These are phyloP conservation scores for Lontra canadensis DNA, from an alignment of 2,113 vertebrate genomes.

Conservation along the genomic window DNA sequence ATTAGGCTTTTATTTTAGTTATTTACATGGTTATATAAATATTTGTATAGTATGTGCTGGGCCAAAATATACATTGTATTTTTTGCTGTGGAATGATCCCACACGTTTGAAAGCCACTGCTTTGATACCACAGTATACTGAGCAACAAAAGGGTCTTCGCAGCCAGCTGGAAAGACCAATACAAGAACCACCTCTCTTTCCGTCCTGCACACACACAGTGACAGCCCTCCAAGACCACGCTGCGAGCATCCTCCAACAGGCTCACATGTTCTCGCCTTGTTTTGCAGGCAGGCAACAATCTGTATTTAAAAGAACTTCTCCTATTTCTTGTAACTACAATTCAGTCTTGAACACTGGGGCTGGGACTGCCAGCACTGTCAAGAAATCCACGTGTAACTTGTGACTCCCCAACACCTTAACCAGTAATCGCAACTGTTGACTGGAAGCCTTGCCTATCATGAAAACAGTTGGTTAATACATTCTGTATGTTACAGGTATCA, in stretches of 20 bases:
- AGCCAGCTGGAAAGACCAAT: not conserved
- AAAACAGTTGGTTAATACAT: not conserved
- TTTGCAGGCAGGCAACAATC: not conserved
- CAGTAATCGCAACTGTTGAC: not conserved
- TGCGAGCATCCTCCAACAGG: not conserved
- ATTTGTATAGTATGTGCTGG: not conserved
- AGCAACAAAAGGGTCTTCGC: not conserved
- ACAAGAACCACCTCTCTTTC: not conserved
- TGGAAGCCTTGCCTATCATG: not conserved
- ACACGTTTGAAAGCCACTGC: not conserved
- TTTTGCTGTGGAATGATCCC: not conserved
- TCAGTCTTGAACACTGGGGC: not conserved
- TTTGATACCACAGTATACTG: not conserved
- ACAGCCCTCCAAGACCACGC: not conserved
- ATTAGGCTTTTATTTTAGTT: not conserved
- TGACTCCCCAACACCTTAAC: not conserved
- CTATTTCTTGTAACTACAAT: not conserved
- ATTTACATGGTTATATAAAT: not conserved
- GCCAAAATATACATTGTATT: not conserved
- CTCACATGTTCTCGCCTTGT: not conserved
- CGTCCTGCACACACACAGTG: not conserved
- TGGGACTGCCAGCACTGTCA: not conserved
- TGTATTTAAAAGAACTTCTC: not conserved
- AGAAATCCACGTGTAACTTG: not conserved
- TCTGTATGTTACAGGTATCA: not conserved